Evolutionary conservation across 2,888 invertebrate species (phyloP).

Genomic region (Cataglyphis cursor): DNA sequence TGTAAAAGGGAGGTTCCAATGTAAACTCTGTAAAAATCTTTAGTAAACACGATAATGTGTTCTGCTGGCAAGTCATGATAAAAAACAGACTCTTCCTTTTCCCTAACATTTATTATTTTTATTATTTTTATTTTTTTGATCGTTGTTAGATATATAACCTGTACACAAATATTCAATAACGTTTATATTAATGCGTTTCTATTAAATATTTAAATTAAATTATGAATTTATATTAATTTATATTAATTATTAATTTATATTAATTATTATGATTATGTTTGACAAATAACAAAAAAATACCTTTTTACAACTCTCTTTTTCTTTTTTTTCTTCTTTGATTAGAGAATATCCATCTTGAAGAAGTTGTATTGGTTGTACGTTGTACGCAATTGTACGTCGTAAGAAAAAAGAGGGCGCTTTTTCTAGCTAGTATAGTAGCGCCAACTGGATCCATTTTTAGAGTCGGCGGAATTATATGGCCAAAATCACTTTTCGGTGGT

Average conservation of each 20-base stretch:
- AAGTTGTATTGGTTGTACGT: neutral
- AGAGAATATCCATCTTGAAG: conserved; percentile 20
- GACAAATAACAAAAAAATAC: conserved; percentile 56
- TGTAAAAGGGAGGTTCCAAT: conserved; percentile 96
- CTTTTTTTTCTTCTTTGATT: neutral
- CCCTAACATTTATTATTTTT: conserved; percentile 79
- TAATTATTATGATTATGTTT: conserved; percentile 18
- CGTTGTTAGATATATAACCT: neutral
- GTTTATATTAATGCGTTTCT: neutral
- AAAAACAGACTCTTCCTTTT: conserved; percentile 95
- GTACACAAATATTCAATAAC: neutral
- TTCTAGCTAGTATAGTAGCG: too few species aligned
- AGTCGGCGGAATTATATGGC: too few species aligned
- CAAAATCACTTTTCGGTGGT: too few species aligned
- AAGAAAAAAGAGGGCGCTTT: too few species aligned
- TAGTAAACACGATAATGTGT: conserved; percentile 93
- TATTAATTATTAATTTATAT: neutral
- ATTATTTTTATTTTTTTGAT: neutral
- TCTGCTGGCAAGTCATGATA: conserved; percentile 96
- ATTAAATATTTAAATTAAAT: conserved; percentile 2
- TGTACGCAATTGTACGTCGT: too few species aligned
- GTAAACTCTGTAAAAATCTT: conserved; percentile 95
- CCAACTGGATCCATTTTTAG: too few species aligned
- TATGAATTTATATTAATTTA: conserved; percentile 3
- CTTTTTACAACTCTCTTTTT: conserved; percentile 69